A percentile compares a stretch with the other conserved stretches of the same genome.
Evolutionary conservation across 1,140 invertebrate genomes (phyloP).

Genomic region (Drosophila bipectinata): DNA sequence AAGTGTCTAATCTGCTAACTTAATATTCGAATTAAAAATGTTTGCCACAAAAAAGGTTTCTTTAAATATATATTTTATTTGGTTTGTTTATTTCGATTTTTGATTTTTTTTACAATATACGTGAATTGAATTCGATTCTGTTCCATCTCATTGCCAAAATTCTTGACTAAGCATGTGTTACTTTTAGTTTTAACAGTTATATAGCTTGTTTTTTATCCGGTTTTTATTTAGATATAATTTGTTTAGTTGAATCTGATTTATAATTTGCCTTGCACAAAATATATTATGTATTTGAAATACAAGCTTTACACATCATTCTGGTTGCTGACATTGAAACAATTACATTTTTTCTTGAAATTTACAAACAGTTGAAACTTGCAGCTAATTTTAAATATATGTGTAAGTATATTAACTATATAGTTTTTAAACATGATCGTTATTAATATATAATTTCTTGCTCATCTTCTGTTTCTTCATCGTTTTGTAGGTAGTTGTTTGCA

Average conservation of each 20-base stretch:
- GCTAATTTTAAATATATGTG: slow-evolving; percentile 66
- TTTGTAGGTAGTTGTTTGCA: slow-evolving; percentile 76
- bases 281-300: slow-evolving; percentile 41
- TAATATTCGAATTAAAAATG: slow-evolving; percentile 42
- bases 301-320: slow-evolving; percentile 41
- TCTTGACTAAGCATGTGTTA: slow-evolving; percentile 53
- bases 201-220: slow-evolving; percentile 4
- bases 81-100: slow-evolving; percentile 36
- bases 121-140: slow-evolving; percentile 31
- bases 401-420: slow-evolving; percentile 50
- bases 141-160: slow-evolving; percentile 39
- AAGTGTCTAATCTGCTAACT: slow-evolving; percentile 8
- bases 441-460: slow-evolving; percentile 64
- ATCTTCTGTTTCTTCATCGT: slow-evolving; percentile 10
- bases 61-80: slow-evolving; percentile 41
- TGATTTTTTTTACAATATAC: slow-evolving; percentile 30
- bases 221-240: slow-evolving; percentile 1
- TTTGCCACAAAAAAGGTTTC: slow-evolving; percentile 2
- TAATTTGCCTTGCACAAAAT: slow-evolving; percentile 44
- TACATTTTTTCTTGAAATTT: slow-evolving; percentile 63
- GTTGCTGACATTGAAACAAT: slow-evolving; percentile 60
- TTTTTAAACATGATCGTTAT: slow-evolving; percentile 44
- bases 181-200: slow-evolving; percentile 20
- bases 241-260: slow-evolving; percentile 23
- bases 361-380: slow-evolving; percentile 66